Evolutionary conservation across 53 echinoderm and acorn worm species (phyloP), one percentile per base, ranked within the genome.

Genomic region (Stichopus horrens): DNA sequence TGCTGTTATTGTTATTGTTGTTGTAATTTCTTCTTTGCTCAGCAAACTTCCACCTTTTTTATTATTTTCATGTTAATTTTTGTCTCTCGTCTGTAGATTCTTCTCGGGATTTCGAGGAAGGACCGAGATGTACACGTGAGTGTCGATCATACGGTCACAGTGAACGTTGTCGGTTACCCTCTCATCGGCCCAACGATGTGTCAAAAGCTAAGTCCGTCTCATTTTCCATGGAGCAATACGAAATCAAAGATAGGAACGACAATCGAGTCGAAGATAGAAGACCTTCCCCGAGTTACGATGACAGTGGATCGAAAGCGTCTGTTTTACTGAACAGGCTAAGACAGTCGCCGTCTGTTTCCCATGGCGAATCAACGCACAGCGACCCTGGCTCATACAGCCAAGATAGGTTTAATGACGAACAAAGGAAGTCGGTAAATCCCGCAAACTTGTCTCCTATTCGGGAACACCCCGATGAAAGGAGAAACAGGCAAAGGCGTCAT

Each of bases 121-220:
- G 99, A 37, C 93, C 96, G 51, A 89, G 93, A 86, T 99, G 99
- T 76, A 96, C 94, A 4, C 93, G 92, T 7, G 99, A 99, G 65
- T 99, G 99, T 76, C 88, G 84, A n/a, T 93, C 96, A 13, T 77
- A 92, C 4, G 99, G 99, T 73, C 99, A 99, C 86, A 92, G 96
- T 5, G 99, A 99, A 19, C 93, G 91, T 52, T 99, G 99, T 58
- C 94, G 96, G 99, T 89, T 89, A 86, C 92, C 90, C 11, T 89
- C 89, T 53, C 74, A 91, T 7, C 65, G 55, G 58, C 23, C 75
- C 19, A 16, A 55, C 13, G 75, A 76, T 54, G 87, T 87, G 5
- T 73, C 87, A 5, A 90, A 86, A 58, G 52, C 86, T 16, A 90
- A 90, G 77, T 76, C 90, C 7, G 90, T 86, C 5, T 66, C 52